Base-by-base conservation (phyloP, 2,797 vertebrate genomes). In the Kryptopterus vitreolus region DNA sequence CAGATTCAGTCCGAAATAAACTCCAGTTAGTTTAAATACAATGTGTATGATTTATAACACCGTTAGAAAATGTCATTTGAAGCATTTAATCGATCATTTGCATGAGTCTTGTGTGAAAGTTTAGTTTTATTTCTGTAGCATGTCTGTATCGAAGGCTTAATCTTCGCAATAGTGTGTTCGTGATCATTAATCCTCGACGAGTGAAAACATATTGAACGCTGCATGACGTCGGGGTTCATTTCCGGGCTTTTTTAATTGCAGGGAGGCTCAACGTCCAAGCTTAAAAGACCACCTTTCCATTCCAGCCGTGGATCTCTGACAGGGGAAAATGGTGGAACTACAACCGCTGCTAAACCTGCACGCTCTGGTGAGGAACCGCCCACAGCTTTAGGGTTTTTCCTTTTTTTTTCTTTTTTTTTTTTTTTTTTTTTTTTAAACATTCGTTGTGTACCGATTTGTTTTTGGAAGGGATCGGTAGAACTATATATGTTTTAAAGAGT, bases 251-350 rank as follows among this genome's bases (percentile, higher is more conserved):
- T 74, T 85, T 86, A 33, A 70, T 90, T 85, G 81, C 83, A 95
- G 98, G 96, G 96, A 50, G 89, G 94, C 0, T 93, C 97, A 0
- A 90, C 95, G 62, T 96, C 97, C 91, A 99, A 99, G 86, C 92
- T 98, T 83, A 98, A 98, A 87, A 92, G 97, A 79, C 96, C 97
- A 3, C 94, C 96, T 53, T 96, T 97, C 89, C 96, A 98, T 92
- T 99, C 97, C 33, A 99, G 97, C 85, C 89, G 97, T n/a, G 96
- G 96, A 5, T 98, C 97, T 0, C 92, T 99, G 85, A 94, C 95
- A 1, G 97, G 97, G 31, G 98, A 99, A 85, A 96, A 96, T 82
- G 97, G 96, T 87, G 96, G 95, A 82, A 91, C 95, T 81, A 89
- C 95, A 0, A 94, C 94, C 83, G 88, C 92, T 89, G 88, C 95